These are phyloP conservation scores for Trichopria drosophilae DNA, from an alignment of 2,888 invertebrate genomes.

Conservation along the genomic window DNA sequence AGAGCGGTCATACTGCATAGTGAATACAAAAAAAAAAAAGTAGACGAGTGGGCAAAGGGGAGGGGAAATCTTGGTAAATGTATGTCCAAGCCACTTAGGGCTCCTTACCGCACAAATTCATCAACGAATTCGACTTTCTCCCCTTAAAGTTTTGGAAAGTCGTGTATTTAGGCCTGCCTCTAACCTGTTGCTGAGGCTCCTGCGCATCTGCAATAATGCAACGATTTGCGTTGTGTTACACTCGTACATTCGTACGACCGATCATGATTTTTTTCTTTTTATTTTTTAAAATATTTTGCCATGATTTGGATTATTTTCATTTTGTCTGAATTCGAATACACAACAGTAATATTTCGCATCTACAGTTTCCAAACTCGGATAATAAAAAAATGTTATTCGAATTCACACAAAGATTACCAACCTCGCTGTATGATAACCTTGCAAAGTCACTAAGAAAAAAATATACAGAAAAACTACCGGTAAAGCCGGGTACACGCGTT, in stretches of 20 bases:
- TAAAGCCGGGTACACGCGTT: too few relatives aligned
- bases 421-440: too few relatives aligned
- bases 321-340: too few relatives aligned
- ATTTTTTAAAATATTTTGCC: too few relatives aligned
- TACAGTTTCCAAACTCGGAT: too few relatives aligned
- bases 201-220: slow-evolving; percentile 82
- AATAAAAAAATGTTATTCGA: too few relatives aligned
- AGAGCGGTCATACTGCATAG: slow-evolving; percentile 29
- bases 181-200: slow-evolving; percentile 76
- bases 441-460: too few relatives aligned
- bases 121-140: slow-evolving; percentile 92
- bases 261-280: too few relatives aligned
- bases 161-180: slow-evolving; percentile 82
- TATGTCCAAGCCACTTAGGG: slow-evolving; percentile 55
- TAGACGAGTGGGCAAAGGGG: slow-evolving; percentile 31
- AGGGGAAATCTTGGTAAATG: slow-evolving; percentile 43
- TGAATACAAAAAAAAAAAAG: slow-evolving; percentile 26
- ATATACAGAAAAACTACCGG: too few relatives aligned
- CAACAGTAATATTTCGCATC: too few relatives aligned
- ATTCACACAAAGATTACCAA: too few relatives aligned
- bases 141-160: slow-evolving; percentile 87
- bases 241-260: slow-evolving; percentile 53
- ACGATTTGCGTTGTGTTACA: slow-evolving; percentile 65
- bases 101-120: slow-evolving; percentile 94
- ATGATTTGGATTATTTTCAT: too few relatives aligned